Percentiles rank a stretch among this genome's conserved stretches.
Evolutionary conservation across 2,797 vertebrate genomes (phyloP).

Genomic region (Limnodromus scolopaceus): DNA sequence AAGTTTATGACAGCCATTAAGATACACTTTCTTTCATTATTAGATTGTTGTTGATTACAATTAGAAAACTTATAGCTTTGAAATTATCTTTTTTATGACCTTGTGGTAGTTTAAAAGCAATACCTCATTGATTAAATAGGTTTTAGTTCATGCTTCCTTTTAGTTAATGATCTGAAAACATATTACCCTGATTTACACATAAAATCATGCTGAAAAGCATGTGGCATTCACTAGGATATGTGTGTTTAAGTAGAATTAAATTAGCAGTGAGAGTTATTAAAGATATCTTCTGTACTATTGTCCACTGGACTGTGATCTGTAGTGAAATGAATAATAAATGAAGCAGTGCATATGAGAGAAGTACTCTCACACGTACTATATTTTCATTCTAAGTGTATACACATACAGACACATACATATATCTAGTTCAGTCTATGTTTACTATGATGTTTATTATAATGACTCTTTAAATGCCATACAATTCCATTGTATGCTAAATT

Average conservation of each 20-base stretch:
- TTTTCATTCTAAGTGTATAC: not conserved
- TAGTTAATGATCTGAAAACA: constrained; percentile 91
- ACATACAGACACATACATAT: not conserved
- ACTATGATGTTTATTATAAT: constrained; percentile 32
- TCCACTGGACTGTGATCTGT: constrained; percentile 79
- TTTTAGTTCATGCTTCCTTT: constrained; percentile 88
- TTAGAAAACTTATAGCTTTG: constrained; percentile 85
- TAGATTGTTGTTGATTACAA: constrained; percentile 91
- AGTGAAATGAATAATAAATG: constrained; percentile 82
- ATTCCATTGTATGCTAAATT: not conserved
- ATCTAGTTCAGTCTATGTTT: constrained; percentile 13
- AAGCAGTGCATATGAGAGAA: constrained; percentile 56
- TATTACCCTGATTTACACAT: constrained; percentile 91
- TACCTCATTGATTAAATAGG: constrained; percentile 91
- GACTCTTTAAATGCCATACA: not conserved
- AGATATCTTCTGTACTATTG: constrained; percentile 82
- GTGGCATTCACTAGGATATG: constrained; percentile 83
- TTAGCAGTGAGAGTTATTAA: constrained; percentile 88
- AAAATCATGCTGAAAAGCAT: constrained; percentile 86
- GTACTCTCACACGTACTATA: not conserved
- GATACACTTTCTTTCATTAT: constrained; percentile 75
- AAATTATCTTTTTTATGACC: constrained; percentile 89
- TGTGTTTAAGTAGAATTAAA: constrained; percentile 90
- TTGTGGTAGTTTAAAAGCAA: constrained; percentile 87
- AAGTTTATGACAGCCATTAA: constrained; percentile 71